phyloP scores from a whole-genome alignment of 30 jellyfish, hydroid and myxozoan species.

The Turritopsis dohrnii region DNA sequence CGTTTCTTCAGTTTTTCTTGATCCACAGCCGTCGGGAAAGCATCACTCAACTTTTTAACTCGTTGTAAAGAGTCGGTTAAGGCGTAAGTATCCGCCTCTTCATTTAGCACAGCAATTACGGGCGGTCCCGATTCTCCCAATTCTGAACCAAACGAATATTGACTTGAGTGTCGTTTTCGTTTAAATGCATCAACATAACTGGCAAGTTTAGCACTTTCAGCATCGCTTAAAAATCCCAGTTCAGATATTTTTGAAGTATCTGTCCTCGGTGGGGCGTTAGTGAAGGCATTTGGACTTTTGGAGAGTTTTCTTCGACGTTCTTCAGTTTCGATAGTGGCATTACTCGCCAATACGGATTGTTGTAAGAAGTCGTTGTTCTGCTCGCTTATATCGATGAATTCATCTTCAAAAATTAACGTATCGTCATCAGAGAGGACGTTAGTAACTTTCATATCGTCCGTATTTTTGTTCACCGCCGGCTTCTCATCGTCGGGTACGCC shows the following conservation, averaged over 20 bases:
- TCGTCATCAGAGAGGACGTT: slow-evolving; percentile 28
- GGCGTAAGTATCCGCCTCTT: slow-evolving; percentile 31
- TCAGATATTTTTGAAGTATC: slow-evolving; percentile 9
- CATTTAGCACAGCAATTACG: slow-evolving; percentile 26
- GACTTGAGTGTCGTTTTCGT: slow-evolving; percentile 17
- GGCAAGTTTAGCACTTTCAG: slow-evolving; percentile 25
- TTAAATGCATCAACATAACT: slow-evolving; percentile 29
- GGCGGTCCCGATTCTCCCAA: slow-evolving; percentile 28
- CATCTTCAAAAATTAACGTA: slow-evolving; percentile 32
- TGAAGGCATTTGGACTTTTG: slow-evolving; percentile 15
- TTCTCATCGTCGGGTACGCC: slow-evolving; percentile 21
- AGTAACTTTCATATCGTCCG: slow-evolving; percentile 1
- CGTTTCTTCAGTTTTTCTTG: slow-evolving; percentile 41
- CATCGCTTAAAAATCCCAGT: slow-evolving; percentile 24
- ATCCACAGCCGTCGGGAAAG: slow-evolving; percentile 34
- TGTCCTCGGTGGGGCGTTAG: slow-evolving; percentile 9
- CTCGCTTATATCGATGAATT: slow-evolving; percentile 19
- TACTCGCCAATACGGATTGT: not conserved
- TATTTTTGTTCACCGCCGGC: not conserved
- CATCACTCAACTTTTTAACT: slow-evolving; percentile 37
- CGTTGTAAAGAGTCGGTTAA: slow-evolving; percentile 31
- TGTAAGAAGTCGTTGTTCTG: slow-evolving; percentile 14
- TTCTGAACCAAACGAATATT: slow-evolving; percentile 34
- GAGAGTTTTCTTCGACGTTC: slow-evolving; percentile 15
- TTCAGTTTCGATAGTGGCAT: slow-evolving; percentile 1